phyloP scores from a whole-genome alignment of 2,888 invertebrate genomes.

The Cataglyphis rosenhaueri region DNA sequence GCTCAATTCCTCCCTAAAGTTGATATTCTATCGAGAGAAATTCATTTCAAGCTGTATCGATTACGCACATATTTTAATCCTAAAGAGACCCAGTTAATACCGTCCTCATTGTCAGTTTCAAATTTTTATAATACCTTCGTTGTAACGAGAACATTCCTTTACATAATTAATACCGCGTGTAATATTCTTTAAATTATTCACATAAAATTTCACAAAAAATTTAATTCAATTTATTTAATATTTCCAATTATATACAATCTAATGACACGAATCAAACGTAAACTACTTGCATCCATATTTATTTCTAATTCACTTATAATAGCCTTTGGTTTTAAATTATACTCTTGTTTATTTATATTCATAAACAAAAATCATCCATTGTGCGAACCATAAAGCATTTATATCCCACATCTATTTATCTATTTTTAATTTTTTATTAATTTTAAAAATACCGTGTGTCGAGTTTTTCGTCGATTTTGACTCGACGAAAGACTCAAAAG shows the following conservation, averaged over 20 bases:
- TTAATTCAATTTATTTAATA: neutral
- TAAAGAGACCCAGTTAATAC: constrained; percentile 26
- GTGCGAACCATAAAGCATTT: neutral
- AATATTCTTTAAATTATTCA: neutral
- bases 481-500: neutral
- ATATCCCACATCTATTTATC: neutral
- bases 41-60: constrained; percentile 26
- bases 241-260: neutral
- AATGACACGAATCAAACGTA: neutral
- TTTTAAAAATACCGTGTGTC: neutral
- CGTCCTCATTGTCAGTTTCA: neutral
- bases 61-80: constrained; percentile 17
- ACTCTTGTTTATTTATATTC: neutral
- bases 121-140: constrained; percentile 28
- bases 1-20: constrained; percentile 25
- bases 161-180: neutral
- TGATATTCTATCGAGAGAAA: constrained; percentile 20
- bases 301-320: neutral
- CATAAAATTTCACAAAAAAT: constrained; percentile 13
- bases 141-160: neutral
- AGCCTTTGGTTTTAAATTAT: neutral
- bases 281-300: neutral
- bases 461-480: neutral
- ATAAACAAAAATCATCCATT: neutral
- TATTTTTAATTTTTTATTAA: constrained; percentile 17